Percentiles rank a stretch among this genome's conserved stretches.
Conservation (phyloP, 2,113 vertebrate genomes). For the Bubo scandiacus region DNA sequence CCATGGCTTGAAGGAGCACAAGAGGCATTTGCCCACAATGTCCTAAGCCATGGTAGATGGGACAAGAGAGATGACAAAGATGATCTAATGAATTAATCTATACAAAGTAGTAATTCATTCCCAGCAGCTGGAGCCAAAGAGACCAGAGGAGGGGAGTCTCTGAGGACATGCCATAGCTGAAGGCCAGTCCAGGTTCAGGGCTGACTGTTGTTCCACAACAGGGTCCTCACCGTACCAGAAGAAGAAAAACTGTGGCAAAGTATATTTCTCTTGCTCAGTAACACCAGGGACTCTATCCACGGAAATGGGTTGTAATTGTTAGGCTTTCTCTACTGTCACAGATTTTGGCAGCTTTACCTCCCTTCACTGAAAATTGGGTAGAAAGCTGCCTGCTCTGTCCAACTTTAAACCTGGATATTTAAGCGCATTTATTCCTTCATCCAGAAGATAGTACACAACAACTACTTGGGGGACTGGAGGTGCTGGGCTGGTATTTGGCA, state of each 20-base stretch:
- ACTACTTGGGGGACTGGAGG: not conserved
- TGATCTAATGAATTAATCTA: not conserved
- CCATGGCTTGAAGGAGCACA: not conserved
- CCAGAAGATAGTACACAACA: not conserved
- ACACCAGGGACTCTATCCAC: not conserved
- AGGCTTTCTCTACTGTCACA: not conserved
- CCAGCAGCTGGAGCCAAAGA: not conserved
- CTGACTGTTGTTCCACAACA: fast-evolving
- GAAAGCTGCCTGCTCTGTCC: not conserved
- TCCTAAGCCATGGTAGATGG: not conserved
- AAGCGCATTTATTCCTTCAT: not conserved
- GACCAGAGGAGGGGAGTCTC: not conserved
- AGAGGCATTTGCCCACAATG: not conserved
- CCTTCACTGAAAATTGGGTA: not conserved
- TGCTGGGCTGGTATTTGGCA: not conserved
- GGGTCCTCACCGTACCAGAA: fast-evolving
- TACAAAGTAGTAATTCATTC: not conserved
- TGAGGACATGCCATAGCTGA: not conserved
- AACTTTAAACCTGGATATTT: not conserved
- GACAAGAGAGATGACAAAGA: not conserved
- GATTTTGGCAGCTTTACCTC: not conserved
- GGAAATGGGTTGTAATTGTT: not conserved
- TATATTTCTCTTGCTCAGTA: not conserved
- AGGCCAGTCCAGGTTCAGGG: not conserved
- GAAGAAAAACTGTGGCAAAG: not conserved